Evolutionary conservation across 2,797 vertebrate genomes (phyloP).

Genomic region (Smutsia gigantea): DNA sequence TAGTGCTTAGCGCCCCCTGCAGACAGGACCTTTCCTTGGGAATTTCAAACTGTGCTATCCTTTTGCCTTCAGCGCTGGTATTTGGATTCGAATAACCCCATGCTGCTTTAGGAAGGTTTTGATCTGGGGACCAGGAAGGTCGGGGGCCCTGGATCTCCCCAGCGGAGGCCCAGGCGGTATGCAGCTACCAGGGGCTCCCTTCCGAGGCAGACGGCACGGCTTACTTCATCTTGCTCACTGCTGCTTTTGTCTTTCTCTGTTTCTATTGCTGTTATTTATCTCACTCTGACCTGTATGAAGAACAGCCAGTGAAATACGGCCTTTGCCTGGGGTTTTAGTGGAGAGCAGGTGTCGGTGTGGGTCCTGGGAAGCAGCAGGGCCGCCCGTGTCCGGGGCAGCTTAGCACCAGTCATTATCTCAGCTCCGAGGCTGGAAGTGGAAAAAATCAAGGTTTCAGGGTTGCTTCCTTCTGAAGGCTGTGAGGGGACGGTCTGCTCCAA

Average conservation of each 20-base stretch:
- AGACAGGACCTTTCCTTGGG: neutral
- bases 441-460: fast-evolving
- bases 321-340: neutral
- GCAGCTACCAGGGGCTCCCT: fast-evolving
- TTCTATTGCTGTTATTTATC: neutral
- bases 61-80: neutral
- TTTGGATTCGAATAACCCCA: neutral
- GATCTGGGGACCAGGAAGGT: neutral
- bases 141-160: neutral
- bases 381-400: too few relatives aligned
- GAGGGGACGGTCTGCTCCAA: neutral
- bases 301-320: neutral
- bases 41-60: neutral
- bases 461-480: neutral
- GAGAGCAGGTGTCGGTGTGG: neutral
- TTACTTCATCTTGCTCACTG: neutral
- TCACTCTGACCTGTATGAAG: neutral
- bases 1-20: neutral
- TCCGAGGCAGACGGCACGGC: neutral
- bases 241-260: neutral
- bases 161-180: fast-evolving
- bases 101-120: neutral
- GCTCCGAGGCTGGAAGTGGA: neutral
- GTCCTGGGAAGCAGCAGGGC: neutral
- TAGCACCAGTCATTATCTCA: neutral